Percentiles rank a stretch among this genome's conserved stretches.
Conservation (phyloP, 2,113 vertebrate genomes). For the Chlamydotis undulata region DNA sequence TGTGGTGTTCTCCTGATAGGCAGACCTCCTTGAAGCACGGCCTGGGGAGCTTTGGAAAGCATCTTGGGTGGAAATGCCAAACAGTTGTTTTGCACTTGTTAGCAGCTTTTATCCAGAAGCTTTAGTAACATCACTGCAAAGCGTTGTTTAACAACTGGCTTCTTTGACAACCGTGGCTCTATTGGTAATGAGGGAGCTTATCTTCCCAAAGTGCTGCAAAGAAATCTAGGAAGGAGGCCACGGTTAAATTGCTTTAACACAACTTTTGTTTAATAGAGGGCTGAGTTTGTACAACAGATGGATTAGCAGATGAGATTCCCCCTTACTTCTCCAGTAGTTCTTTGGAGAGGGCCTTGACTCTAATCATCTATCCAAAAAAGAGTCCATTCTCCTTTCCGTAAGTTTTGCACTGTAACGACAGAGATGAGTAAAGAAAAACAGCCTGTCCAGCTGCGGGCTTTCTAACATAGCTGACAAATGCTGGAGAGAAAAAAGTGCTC, state of each 20-base stretch:
- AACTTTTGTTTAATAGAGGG: neutral
- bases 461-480: slow-evolving; percentile 4
- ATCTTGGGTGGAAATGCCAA: slow-evolving; percentile 7
- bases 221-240: neutral
- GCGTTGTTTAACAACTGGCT: slow-evolving; percentile 28
- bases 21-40: neutral
- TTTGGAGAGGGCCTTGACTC: neutral
- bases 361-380: neutral
- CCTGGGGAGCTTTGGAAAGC: neutral
- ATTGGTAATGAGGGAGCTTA: slow-evolving; percentile 27
- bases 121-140: slow-evolving; percentile 30
- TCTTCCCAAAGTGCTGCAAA: neutral
- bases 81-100: slow-evolving; percentile 17
- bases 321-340: neutral
- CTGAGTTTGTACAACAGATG: neutral
- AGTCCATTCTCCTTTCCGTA: neutral
- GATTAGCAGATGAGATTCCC: neutral
- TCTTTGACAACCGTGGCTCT: neutral
- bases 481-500: slow-evolving; percentile 40
- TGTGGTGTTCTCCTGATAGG: neutral
- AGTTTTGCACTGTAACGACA: neutral
- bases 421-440: neutral
- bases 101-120: slow-evolving; percentile 24
- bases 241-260: neutral
- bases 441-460: neutral